Percentiles rank a stretch among this genome's conserved stretches.
phyloP scores from a whole-genome alignment of 2,797 vertebrate species.

The Tarsius wallacei region DNA sequence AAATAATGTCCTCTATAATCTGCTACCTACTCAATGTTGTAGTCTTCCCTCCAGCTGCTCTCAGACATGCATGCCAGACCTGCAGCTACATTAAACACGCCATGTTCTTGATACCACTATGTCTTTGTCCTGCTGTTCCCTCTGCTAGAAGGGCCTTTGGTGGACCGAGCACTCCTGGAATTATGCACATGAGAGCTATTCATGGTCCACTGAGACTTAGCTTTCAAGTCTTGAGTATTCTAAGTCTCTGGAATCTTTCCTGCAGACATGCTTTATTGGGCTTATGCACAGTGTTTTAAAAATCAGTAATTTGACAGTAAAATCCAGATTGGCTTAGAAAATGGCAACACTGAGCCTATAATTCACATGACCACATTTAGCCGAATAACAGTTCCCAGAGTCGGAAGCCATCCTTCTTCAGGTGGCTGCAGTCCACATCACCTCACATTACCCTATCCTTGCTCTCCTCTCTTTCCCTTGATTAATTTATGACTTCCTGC shows the following conservation, averaged over 20 bases:
- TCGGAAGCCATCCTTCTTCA: fast-evolving
- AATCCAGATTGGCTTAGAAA: neutral
- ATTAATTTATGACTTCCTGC: fast-evolving
- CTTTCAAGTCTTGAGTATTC: no score
- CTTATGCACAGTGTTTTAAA: neutral
- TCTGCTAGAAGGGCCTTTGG: neutral
- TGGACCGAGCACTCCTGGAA: fast-evolving
- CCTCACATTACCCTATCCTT: fast-evolving
- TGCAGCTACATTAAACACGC: fast-evolving
- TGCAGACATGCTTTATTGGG: neutral
- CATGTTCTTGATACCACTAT: fast-evolving
- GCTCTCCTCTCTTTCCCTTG: no score
- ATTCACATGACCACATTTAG: no score
- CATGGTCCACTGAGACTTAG: neutral
- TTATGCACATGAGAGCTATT: no score
- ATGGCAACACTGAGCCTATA: neutral
- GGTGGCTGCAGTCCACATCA: fast-evolving
- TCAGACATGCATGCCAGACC: fast-evolving
- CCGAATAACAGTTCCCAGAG: neutral
- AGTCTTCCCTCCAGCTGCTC: neutral
- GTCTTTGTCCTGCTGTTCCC: neutral
- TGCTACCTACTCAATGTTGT: fast-evolving
- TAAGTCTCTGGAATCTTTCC: neutral
- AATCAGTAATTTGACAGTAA: neutral
- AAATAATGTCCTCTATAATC: fast-evolving